Conservation (phyloP, 1,140 invertebrate species). For the Drosophila rhopaloa region DNA sequence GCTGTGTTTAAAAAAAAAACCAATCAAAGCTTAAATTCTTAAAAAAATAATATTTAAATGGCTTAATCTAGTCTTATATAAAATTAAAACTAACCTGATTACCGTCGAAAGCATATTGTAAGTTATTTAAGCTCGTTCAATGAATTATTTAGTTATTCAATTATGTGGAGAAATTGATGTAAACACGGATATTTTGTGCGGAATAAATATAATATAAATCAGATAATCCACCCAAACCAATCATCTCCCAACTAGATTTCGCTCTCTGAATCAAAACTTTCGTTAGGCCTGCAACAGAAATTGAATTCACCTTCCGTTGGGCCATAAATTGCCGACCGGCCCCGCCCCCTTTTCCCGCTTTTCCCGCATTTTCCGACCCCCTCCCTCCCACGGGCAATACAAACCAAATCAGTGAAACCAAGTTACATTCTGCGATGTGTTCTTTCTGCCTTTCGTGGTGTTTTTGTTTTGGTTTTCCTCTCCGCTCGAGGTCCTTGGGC, state of each 20-base stretch:
- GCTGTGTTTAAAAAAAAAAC: too few species aligned
- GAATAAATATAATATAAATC: constrained; percentile 46
- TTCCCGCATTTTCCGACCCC: not conserved
- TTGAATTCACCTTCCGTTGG: constrained; percentile 76
- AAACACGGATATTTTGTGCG: constrained; percentile 29
- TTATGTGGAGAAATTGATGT: constrained; percentile 15
- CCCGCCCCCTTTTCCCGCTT: not conserved
- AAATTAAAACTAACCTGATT: not conserved
- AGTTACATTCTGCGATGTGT: constrained; percentile 56
- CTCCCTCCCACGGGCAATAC: constrained; percentile 14
- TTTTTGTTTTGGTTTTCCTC: constrained; percentile 24
- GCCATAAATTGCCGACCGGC: constrained; percentile 62
- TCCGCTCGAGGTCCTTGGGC: constrained; percentile 36
- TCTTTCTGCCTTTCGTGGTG: constrained; percentile 5
- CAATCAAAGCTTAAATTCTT: too few species aligned
- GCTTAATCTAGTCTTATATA: not conserved
- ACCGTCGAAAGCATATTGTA: not conserved
- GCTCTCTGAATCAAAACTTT: constrained; percentile 29
- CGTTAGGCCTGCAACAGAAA: constrained; percentile 48
- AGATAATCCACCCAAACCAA: constrained; percentile 40
- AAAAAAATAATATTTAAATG: too few species aligned
- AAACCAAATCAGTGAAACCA: constrained; percentile 60
- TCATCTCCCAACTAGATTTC: constrained; percentile 40
- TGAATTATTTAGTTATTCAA: constrained; percentile 23
- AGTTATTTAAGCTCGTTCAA: not conserved